phyloP scores from a whole-genome alignment of 2,797 vertebrate genomes.

The Danio kyathit region DNA sequence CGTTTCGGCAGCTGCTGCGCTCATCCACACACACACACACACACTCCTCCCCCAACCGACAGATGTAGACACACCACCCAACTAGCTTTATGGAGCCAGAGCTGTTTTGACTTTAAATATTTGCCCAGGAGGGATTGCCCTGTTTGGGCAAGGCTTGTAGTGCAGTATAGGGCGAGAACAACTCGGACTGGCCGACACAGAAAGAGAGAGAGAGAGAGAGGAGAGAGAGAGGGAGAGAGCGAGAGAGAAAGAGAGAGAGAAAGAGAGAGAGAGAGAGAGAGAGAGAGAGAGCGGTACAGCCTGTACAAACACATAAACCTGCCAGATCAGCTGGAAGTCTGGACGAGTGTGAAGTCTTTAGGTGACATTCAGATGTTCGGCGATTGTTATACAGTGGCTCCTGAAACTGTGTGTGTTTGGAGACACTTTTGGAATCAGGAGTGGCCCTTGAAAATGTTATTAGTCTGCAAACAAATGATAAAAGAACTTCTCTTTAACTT shows the following conservation, averaged over 20 bases:
- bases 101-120: slow-evolving; percentile 87
- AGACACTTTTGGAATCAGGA: slow-evolving; percentile 10
- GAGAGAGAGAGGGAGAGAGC: slow-evolving; percentile 20
- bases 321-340: slow-evolving; percentile 49
- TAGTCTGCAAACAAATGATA: neutral
- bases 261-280: slow-evolving; percentile 13
- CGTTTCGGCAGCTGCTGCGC: slow-evolving; percentile 79
- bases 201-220: slow-evolving; percentile 18
- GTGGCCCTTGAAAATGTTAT: neutral
- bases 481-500: neutral
- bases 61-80: slow-evolving; percentile 81
- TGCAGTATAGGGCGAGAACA: slow-evolving; percentile 45
- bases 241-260: neutral
- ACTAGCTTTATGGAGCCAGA: slow-evolving; percentile 79
- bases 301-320: slow-evolving; percentile 44
- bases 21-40: slow-evolving; percentile 61
- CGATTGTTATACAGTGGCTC: neutral
- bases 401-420: neutral
- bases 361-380: slow-evolving; percentile 24
- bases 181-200: slow-evolving; percentile 24
- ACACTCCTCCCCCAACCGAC: slow-evolving; percentile 69
- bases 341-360: slow-evolving; percentile 38
- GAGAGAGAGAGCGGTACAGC: slow-evolving; percentile 24
- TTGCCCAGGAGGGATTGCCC: slow-evolving; percentile 79
- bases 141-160: slow-evolving; percentile 62